A percentile compares a stretch with the other conserved stretches of the same genome.
These are phyloP conservation scores for Lasioglossum villosulum DNA, from an alignment of 2,888 invertebrate species.

Conservation along the genomic window DNA sequence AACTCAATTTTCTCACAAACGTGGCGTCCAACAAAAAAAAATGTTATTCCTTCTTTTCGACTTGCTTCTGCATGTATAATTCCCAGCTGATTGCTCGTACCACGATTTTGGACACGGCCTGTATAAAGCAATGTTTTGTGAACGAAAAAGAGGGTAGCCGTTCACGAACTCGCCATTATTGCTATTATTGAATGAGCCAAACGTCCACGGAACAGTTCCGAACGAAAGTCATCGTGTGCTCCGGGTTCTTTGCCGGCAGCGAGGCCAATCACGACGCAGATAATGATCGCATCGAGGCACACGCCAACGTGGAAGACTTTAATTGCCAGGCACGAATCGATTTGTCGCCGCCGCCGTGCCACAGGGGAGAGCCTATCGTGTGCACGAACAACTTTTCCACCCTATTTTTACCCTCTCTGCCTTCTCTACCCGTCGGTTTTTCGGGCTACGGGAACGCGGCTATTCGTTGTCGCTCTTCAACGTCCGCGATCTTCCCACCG, in stretches of 20 bases:
- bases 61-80: not conserved
- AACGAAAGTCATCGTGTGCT: slow-evolving; percentile 41
- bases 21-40: not conserved
- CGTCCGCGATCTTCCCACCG: not conserved
- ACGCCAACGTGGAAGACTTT: slow-evolving; percentile 74
- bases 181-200: slow-evolving; percentile 23
- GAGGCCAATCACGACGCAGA: slow-evolving; percentile 74
- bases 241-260: slow-evolving; percentile 30
- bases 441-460: slow-evolving; percentile 28
- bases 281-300: slow-evolving; percentile 73
- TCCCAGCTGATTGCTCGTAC: not conserved
- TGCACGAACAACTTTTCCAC: slow-evolving; percentile 57
- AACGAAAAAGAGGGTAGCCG: not conserved
- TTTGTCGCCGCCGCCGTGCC: slow-evolving; percentile 74
- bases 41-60: not conserved
- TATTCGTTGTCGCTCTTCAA: not conserved
- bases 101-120: not conserved
- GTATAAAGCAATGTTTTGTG: not conserved
- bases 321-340: slow-evolving; percentile 80
- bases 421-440: slow-evolving; percentile 20
- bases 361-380: slow-evolving; percentile 61
- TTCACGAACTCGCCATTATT: slow-evolving; percentile 6
- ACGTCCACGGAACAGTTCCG: slow-evolving; percentile 15
- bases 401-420: slow-evolving; percentile 46
- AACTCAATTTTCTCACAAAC: not conserved